A percentile compares a stretch with the other conserved stretches of the same genome.
phyloP scores from a whole-genome alignment of 1,140 invertebrate species.

The Drosophila bipectinata region DNA sequence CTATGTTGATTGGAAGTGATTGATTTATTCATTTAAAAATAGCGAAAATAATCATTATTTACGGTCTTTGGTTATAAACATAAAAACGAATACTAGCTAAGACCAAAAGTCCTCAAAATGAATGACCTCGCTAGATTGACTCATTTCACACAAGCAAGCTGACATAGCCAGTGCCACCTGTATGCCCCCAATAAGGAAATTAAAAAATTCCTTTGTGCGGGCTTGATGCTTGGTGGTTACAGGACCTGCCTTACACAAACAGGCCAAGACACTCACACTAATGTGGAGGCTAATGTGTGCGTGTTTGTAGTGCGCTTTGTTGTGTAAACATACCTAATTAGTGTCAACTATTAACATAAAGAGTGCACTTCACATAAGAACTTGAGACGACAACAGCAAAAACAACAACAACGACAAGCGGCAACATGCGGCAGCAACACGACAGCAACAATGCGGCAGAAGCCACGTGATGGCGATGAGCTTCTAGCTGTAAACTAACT shows the following conservation, averaged over 20 bases:
- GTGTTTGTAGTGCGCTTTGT: constrained; percentile 58
- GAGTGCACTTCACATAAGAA: constrained; percentile 79
- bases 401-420: constrained; percentile 44
- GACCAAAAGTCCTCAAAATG: background rate
- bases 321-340: constrained; percentile 80
- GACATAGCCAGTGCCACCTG: constrained; percentile 38
- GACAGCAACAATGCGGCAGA: constrained; percentile 15
- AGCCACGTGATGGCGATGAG: constrained; percentile 25
- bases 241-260: background rate
- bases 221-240: constrained; percentile 27
- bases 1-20: no score
- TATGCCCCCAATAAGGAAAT: constrained; percentile 47
- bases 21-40: no score
- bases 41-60: no score
- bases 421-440: constrained; percentile 26
- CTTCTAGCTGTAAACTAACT: constrained; percentile 73
- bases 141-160: constrained; percentile 5
- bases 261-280: constrained; percentile 1
- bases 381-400: constrained; percentile 66
- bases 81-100: background rate
- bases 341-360: constrained; percentile 82
- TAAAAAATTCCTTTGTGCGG: constrained; percentile 70
- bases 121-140: background rate
- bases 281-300: background rate
- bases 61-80: no score